Conservation (phyloP, 2,113 vertebrate genomes). For the Gorsachius goisagi region DNA sequence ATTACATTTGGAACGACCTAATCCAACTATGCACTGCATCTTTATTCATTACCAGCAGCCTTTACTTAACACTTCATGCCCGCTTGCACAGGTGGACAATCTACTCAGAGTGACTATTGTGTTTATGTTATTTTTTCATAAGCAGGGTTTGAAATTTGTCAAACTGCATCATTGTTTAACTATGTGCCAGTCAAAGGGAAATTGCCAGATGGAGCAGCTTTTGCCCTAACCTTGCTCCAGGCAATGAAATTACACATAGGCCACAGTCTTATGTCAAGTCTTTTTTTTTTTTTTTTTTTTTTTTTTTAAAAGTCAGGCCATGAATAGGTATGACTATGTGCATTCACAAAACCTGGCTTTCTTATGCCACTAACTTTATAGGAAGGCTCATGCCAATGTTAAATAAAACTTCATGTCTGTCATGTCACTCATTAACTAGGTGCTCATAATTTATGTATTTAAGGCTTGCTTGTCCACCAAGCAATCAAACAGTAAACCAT, state of each 20-base stretch:
- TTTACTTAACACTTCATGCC: conserved; percentile 86
- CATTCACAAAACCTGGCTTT: conserved; percentile 75
- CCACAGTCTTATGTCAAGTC: conserved; percentile 76
- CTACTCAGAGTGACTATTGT: conserved; percentile 78
- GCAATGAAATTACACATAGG: conserved; percentile 81
- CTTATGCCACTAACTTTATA: conserved; percentile 76
- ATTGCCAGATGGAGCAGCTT: conserved; percentile 86
- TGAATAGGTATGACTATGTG: conserved; percentile 78
- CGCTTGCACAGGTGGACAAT: conserved; percentile 87
- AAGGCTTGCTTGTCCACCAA: conserved; percentile 66
- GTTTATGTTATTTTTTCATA: conserved; percentile 94
- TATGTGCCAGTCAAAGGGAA: conserved; percentile 85
- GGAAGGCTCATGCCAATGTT: conserved; percentile 76
- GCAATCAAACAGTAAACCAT: conserved; percentile 75
- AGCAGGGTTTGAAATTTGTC: conserved; percentile 92
- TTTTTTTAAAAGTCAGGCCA: conserved; percentile 34
- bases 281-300: too few relatives aligned
- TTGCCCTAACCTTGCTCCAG: conserved; percentile 82
- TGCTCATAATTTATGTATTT: conserved; percentile 81
- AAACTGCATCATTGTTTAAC: conserved; percentile 94
- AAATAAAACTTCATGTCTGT: conserved; percentile 77
- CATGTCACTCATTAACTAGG: conserved; percentile 79
- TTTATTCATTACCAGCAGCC: conserved; percentile 84
- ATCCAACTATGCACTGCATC: conserved; percentile 78
- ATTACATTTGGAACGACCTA: conserved; percentile 84